A percentile compares a stretch with the other conserved stretches of the same genome.
Conservation (phyloP, 2,888 invertebrate species). For the Pegoplata infirma region DNA sequence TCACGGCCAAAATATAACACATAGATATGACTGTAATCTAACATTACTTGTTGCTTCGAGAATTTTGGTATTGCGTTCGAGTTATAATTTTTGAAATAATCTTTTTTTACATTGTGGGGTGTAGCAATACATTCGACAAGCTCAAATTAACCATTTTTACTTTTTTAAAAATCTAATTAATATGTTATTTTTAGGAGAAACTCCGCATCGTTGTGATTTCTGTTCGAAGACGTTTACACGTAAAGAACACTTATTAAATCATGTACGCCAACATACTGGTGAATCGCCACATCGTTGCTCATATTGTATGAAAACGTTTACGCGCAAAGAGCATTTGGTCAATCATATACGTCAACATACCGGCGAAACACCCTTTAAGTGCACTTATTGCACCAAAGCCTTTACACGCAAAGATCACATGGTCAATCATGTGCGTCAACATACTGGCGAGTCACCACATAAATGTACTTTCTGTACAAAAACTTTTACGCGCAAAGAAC, state of each 20-base stretch:
- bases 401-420: conserved; percentile 91
- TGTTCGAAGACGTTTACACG: conserved; percentile 92
- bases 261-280: conserved; percentile 88
- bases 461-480: conserved; percentile 92
- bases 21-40: too few species aligned
- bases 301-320: conserved; percentile 91
- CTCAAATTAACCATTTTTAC: too few species aligned
- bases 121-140: too few species aligned
- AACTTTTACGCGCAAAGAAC: conserved; percentile 88
- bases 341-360: conserved; percentile 92
- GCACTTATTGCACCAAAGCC: conserved; percentile 91
- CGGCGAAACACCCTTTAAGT: conserved; percentile 89
- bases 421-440: conserved; percentile 85
- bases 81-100: too few species aligned
- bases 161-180: too few species aligned
- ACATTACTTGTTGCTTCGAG: too few species aligned
- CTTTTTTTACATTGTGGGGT: too few species aligned
- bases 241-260: conserved; percentile 91
- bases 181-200: conserved; percentile 85
- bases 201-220: conserved; percentile 90
- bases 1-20: too few species aligned
- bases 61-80: too few species aligned
- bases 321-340: conserved; percentile 92
- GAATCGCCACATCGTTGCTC: conserved; percentile 92
- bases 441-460: conserved; percentile 91